Evolutionary conservation across 2,888 invertebrate genomes (phyloP).

Genomic region (Meloe dianella): DNA sequence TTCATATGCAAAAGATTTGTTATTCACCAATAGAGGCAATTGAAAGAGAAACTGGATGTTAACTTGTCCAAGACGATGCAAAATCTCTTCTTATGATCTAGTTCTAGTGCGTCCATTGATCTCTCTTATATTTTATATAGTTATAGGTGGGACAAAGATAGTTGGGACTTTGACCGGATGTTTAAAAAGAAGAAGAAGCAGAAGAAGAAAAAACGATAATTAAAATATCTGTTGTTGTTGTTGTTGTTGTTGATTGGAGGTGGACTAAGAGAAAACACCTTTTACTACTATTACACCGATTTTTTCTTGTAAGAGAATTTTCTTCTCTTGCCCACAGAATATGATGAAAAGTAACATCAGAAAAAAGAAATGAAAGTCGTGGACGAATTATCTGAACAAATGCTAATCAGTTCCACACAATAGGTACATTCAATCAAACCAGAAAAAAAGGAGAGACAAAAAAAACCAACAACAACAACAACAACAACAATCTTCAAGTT

Average conservation of each 20-base stretch:
- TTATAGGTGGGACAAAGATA: constrained; percentile 9
- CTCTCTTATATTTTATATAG: neutral
- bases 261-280: constrained; percentile 8
- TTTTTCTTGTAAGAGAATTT: neutral
- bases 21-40: constrained; percentile 18
- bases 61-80: constrained; percentile 41
- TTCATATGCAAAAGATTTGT: constrained; percentile 9
- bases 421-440: neutral
- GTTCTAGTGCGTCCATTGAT: constrained; percentile 20
- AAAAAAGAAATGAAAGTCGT: neutral
- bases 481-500: neutral
- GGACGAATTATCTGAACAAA: neutral
- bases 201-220: constrained; percentile 2
- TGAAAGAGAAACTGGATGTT: constrained; percentile 49
- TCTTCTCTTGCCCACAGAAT: constrained; percentile 1
- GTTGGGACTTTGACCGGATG: constrained; percentile 11
- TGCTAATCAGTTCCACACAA: constrained; percentile 5
- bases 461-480: neutral
- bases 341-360: neutral
- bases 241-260: constrained; percentile 9
- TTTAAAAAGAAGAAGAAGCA: too few species aligned
- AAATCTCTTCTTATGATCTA: constrained; percentile 41
- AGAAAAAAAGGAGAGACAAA: too few species aligned
- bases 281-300: neutral
- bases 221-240: constrained; percentile 10